Conservation (phyloP, 2,888 invertebrate species). For the Amorpha juglandis region DNA sequence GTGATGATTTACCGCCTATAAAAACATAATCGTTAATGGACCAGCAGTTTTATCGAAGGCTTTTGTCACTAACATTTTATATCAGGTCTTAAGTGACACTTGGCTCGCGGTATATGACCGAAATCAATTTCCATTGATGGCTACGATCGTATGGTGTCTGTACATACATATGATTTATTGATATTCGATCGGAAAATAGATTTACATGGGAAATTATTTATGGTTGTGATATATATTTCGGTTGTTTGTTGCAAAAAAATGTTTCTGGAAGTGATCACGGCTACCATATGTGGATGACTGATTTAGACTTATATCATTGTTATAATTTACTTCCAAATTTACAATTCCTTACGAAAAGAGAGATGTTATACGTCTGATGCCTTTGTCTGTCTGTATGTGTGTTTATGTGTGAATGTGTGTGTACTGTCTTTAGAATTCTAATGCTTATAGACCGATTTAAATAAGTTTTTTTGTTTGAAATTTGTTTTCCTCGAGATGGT, state of each 20-base stretch:
- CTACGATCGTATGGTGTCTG: constrained; percentile 17
- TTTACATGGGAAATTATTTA: neutral
- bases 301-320: no score
- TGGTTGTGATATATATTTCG: neutral
- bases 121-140: constrained; percentile 25
- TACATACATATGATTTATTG: constrained; percentile 3
- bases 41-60: constrained; percentile 11
- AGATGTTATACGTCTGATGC: no score
- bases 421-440: no score
- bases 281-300: no score
- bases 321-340: no score
- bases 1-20: constrained; percentile 19
- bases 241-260: neutral
- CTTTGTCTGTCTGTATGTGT: no score
- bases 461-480: no score
- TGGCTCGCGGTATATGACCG: constrained; percentile 17
- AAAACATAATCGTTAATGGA: constrained; percentile 27
- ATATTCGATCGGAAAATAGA: constrained; percentile 1
- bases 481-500: no score
- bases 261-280: no score
- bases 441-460: no score
- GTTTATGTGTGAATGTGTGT: no score
- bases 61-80: constrained; percentile 18
- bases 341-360: no score
- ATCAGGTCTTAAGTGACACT: constrained; percentile 23